Base-by-base conservation (phyloP, 2,797 vertebrate species). In the Periparus ater region DNA sequence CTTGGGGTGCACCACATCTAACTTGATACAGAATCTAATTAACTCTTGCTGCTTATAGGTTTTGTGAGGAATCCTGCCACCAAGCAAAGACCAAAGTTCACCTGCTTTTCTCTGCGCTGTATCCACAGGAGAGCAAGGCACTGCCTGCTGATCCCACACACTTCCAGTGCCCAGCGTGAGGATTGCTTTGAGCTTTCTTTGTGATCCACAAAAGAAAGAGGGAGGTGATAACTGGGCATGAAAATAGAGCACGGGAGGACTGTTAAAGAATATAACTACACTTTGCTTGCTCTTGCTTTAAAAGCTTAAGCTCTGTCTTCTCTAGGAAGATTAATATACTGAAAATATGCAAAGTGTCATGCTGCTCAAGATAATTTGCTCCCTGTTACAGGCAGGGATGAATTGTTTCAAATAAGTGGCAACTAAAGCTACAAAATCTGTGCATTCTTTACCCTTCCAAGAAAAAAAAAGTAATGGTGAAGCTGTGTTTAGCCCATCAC, bases 281-380 rank as follows among this genome's bases (percentile, higher is more conserved):
- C 7, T 7, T 47, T 32, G 22, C 12, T 23, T 14, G 42, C 29
- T 83, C 89, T 57, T 89, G 30, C 57, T 89, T 57, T 73, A 71
- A 88, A 84, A 88, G 38, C 60, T 85, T 57, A 36, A 88, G 34
- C 21, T 80, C 48, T 19, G 17, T 65, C 72, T 88, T 68, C 51
- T 80, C 63, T 50, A 47, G 47, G 42, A 92, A 93, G 73, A 89
- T 61, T 51, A 61, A 91, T 72, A 79, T 75, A 54, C 85, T 84
- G 61, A 93, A 81, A 91, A 88, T 55, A 82, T n/a, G 63, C 66
- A 74, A 92, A 83, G 57, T 84, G 60, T 75, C 34, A 6, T 34
- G 51, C 26, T 75, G 82, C 80, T 96, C 38, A 36, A 57, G 55
- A 58, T 44, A 66, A 92, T 78, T 85, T 93, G 73, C 74, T 78